Conservation (phyloP, 2,797 vertebrate genomes). For the Sphenodon punctatus region DNA sequence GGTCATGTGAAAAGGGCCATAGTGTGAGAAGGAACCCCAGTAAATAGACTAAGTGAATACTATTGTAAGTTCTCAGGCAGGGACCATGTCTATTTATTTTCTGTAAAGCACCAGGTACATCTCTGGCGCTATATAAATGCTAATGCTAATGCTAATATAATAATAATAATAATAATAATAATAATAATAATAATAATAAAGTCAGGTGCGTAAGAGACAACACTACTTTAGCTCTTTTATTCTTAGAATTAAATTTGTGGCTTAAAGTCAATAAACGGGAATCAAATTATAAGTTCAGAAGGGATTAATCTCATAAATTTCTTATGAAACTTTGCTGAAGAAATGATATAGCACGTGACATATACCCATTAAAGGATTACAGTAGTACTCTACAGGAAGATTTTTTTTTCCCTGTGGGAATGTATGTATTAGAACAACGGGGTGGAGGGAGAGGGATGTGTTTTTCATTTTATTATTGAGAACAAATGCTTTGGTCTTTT, state of each 20-base stretch:
- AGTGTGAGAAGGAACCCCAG: not conserved
- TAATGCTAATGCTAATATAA: too few relatives aligned
- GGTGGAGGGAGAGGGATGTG: conserved; percentile 1
- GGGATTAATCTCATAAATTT: conserved; percentile 46
- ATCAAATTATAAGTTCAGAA: conserved; percentile 33
- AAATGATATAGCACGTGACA: conserved; percentile 29
- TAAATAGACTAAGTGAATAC: not conserved
- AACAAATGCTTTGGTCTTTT: conserved; percentile 6
- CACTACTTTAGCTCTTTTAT: conserved; percentile 11
- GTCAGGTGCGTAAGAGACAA: conserved; percentile 13
- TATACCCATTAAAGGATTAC: conserved; percentile 22
- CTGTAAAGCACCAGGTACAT: too few relatives aligned
- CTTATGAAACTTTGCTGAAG: conserved; percentile 28
- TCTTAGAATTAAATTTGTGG: conserved; percentile 41
- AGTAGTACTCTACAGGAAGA: not conserved
- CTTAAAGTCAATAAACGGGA: conserved; percentile 40
- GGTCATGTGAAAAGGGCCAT: too few relatives aligned
- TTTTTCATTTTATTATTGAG: conserved; percentile 27
- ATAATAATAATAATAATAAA: too few relatives aligned
- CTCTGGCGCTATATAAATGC: too few relatives aligned
- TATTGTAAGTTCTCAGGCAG: too few relatives aligned
- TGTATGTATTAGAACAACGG: conserved; percentile 29
- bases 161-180: too few relatives aligned
- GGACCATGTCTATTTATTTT: too few relatives aligned
- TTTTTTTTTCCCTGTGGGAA: conserved; percentile 35